phyloP scores from a whole-genome alignment of 2,113 vertebrate species.

The Eurypyga helias region DNA sequence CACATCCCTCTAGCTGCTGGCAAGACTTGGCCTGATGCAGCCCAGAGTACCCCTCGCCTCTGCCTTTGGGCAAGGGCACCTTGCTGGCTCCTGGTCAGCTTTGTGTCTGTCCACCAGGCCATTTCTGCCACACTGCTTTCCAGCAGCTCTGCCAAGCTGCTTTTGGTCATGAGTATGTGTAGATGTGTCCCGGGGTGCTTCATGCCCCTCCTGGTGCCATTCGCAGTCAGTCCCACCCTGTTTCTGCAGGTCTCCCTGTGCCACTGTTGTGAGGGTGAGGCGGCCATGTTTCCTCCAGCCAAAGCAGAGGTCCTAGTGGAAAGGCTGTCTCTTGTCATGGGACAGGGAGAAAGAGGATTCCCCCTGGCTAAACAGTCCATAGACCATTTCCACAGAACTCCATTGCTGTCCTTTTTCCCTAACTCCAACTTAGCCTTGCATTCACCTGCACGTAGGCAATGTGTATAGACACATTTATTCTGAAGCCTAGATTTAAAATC shows the following conservation, averaged over 20 bases:
- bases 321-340: not conserved
- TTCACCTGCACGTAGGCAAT: not conserved
- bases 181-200: not conserved
- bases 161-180: not conserved
- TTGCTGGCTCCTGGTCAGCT: not conserved
- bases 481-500: not conserved
- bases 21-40: no score
- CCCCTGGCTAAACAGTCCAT: not conserved
- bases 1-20: no score
- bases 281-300: not conserved
- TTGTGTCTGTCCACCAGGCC: fast-evolving
- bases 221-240: not conserved
- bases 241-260: not conserved
- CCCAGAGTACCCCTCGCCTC: no score
- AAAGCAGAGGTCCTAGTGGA: not conserved
- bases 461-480: not conserved
- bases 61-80: not conserved
- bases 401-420: not conserved
- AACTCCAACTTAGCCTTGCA: not conserved
- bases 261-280: no score
- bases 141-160: not conserved
- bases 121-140: not conserved
- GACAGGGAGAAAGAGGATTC: not conserved
- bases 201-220: fast-evolving
- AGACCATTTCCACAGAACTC: not conserved